Percentiles rank a stretch among this genome's conserved stretches.
Conservation (phyloP, 2,888 invertebrate species). For the Keiferia lycopersicella region DNA sequence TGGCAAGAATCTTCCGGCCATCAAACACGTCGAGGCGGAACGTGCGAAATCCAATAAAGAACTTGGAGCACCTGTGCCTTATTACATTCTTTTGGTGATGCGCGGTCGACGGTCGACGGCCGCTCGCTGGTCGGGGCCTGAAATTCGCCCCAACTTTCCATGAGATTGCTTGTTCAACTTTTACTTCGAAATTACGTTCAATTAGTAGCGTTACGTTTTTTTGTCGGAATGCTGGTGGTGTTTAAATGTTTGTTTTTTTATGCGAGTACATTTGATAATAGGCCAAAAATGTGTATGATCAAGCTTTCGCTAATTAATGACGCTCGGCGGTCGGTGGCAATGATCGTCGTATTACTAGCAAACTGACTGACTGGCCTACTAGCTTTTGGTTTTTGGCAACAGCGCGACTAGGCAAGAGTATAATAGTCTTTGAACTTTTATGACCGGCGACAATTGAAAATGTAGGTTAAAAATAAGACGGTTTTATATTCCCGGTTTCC, state of each 20-base stretch:
- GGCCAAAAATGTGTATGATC: constrained; percentile 29
- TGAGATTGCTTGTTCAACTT: constrained; percentile 75
- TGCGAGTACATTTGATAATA: constrained; percentile 5
- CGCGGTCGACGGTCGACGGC: constrained; percentile 59
- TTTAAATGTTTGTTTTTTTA: constrained; percentile 12
- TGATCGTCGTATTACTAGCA: constrained; percentile 14
- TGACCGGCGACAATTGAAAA: constrained; percentile 13
- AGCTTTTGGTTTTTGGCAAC: constrained; percentile 24
- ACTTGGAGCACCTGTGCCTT: constrained; percentile 77
- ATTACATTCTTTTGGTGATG: constrained; percentile 78
- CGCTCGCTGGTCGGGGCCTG: constrained; percentile 61
- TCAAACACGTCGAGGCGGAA: constrained; percentile 77
- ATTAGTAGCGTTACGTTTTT: constrained; percentile 56
- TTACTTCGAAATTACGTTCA: constrained; percentile 73
- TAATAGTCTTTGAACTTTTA: constrained; percentile 23
- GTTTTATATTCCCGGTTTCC: constrained; percentile 6
- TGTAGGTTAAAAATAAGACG: constrained; percentile 20
- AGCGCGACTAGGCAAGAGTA: constrained; percentile 15
- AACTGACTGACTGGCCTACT: constrained; percentile 23
- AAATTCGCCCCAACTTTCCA: constrained; percentile 73
- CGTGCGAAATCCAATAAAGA: constrained; percentile 80
- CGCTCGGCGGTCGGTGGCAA: background rate
- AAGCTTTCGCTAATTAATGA: constrained; percentile 32
- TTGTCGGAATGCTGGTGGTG: constrained; percentile 54
- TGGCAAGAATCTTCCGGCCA: constrained; percentile 76